Base-by-base conservation (phyloP, 1,140 invertebrate genomes). In the Forficula auricularia region DNA sequence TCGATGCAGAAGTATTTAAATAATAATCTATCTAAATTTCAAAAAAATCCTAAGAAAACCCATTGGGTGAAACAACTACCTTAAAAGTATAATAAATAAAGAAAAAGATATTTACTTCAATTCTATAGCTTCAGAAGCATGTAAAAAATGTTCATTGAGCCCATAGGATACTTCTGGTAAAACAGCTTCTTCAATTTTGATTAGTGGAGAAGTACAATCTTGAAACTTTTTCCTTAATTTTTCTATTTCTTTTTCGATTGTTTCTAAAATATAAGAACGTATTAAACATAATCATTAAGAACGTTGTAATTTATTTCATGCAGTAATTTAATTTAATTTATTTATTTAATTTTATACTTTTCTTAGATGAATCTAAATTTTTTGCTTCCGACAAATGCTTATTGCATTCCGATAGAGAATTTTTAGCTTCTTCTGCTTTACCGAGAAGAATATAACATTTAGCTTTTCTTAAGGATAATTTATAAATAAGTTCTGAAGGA, bases 381-480 rank as follows among this genome's bases (percentile, higher is more conserved):
- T 46, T 40, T 31, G 45, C 45, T 36, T 49, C 48, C 42, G 49
- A 35, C 10, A 63, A 43, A 19, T 44, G 46, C 33, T 54, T 46
- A 13, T 49, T 42, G 41, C 55, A 42, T 52, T 50, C 42, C 14
- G 34, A 38, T 20, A 63, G n/a, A 33, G 48, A 50, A 45, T 56
- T 44, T 27, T 54, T 44, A 20, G 57, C 56, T 27, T 46, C 49
- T 37, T 51, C 45, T 42, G 37, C 51, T 18, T 60, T 50, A 20
- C 53, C 49, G 30, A 63, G 42, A 40, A 57, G 55, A 1, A 55
- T 39, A 19, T 59, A 54, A 54, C 60, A 62, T 20, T 61, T 49
- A 12, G 50, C 55, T 27, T 53, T 49, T 31, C 64, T 55, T 14
- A 60, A 40, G 40, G 61, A 45, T 32, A 66, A 50, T 55, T 65